Evolutionary conservation across 2,888 invertebrate species (phyloP).

Genomic region (Sesia bembeciformis): DNA sequence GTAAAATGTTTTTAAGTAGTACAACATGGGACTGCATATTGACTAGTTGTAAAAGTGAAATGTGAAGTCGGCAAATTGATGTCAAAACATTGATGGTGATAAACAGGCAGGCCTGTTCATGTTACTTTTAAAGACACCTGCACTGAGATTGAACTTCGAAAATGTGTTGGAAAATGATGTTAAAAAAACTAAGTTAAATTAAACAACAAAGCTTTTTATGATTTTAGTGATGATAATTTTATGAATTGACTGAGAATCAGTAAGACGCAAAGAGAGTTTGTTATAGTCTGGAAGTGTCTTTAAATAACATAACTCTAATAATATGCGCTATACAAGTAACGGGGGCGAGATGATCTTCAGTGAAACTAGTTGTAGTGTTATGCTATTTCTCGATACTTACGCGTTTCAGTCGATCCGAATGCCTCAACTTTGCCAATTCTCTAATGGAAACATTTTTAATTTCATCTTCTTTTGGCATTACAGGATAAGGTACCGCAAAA

Average conservation of each 20-base stretch:
- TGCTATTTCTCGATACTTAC: conserved; percentile 26
- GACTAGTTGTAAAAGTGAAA: too few relatives aligned
- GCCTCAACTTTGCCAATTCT: conserved; percentile 90
- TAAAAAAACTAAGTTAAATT: not conserved
- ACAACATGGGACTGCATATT: not conserved
- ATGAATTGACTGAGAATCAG: too few relatives aligned
- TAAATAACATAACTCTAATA: too few relatives aligned
- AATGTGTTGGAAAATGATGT: not conserved
- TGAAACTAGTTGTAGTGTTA: not conserved
- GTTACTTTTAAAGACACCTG: too few relatives aligned
- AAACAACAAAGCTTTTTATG: too few relatives aligned
- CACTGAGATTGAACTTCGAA: not conserved
- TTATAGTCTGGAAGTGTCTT: too few relatives aligned
- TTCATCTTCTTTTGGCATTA: conserved; percentile 75
- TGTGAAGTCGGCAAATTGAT: too few relatives aligned
- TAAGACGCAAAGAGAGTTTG: too few relatives aligned
- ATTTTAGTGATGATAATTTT: too few relatives aligned
- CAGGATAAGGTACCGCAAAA: conserved; percentile 62
- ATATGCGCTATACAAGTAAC: too few relatives aligned
- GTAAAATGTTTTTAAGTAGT: not conserved
- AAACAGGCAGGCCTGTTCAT: too few relatives aligned
- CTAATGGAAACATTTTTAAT: conserved; percentile 84
- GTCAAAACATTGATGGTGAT: too few relatives aligned
- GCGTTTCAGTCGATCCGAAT: conserved; percentile 83
- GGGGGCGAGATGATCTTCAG: not conserved